Evolutionary conservation across 2,888 invertebrate genomes (phyloP).

Genomic region (Allygus modestus): DNA sequence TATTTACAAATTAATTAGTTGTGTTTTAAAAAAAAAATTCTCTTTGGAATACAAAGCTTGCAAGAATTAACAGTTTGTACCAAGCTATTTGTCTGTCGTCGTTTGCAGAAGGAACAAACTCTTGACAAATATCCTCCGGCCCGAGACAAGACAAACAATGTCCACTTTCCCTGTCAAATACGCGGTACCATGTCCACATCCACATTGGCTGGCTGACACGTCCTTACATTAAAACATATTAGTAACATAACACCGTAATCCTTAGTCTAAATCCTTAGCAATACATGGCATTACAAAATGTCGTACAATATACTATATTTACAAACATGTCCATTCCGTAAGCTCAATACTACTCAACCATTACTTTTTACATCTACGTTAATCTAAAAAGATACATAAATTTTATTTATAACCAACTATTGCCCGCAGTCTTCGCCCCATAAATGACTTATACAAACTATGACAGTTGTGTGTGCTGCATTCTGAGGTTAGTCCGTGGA

Average conservation of each 20-base stretch:
- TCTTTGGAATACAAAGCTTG: too few species aligned
- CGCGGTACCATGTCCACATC: neutral
- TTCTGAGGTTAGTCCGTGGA: too few species aligned
- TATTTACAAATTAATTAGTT: too few species aligned
- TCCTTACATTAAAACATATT: neutral
- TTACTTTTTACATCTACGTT: too few species aligned
- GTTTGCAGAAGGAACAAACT: neutral
- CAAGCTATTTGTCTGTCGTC: neutral
- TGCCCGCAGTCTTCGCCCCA: too few species aligned
- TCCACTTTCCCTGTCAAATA: neutral
- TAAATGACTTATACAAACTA: too few species aligned
- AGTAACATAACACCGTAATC: neutral
- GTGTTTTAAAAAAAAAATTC: too few species aligned
- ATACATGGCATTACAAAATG: neutral
- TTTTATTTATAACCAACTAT: too few species aligned
- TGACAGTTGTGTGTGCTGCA: too few species aligned
- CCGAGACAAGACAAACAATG: neutral
- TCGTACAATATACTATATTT: neutral
- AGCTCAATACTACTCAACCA: too few species aligned
- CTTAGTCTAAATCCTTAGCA: neutral
- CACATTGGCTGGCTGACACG: neutral
- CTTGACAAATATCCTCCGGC: slow-evolving; percentile 1
- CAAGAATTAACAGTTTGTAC: neutral
- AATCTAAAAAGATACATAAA: too few species aligned
- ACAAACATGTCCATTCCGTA: too few species aligned